Evolutionary conservation across 30 jellyfish, hydroid and myxozoan genomes (phyloP).

Genomic region (Catostylus mosaicus): DNA sequence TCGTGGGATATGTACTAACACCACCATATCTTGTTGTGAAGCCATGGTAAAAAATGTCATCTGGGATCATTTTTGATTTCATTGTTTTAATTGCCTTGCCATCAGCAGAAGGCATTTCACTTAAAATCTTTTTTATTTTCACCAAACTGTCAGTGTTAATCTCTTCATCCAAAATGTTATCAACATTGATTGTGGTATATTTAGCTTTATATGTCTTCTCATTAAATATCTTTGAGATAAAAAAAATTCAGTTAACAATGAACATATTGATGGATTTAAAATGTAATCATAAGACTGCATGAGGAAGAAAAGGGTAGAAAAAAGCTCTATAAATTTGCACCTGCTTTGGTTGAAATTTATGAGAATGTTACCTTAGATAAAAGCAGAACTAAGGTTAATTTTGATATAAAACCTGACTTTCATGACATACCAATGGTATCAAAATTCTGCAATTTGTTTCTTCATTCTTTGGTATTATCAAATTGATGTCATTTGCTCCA

Average conservation of each 20-base stretch:
- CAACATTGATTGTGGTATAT: neutral
- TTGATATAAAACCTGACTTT: no score
- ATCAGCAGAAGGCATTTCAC: slow-evolving; percentile 49
- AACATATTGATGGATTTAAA: neutral
- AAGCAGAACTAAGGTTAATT: no score
- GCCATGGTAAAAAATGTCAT: slow-evolving; percentile 51
- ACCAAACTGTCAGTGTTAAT: neutral
- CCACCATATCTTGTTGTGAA: slow-evolving; percentile 75
- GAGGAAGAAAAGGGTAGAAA: no score
- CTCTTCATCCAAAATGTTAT: neutral
- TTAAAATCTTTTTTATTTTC: neutral
- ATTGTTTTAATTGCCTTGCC: slow-evolving; percentile 42
- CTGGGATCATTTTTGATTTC: slow-evolving; percentile 26
- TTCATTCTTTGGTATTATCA: slow-evolving; percentile 18
- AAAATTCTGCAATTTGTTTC: neutral
- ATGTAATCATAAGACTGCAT: no score
- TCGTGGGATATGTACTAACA: slow-evolving; percentile 63
- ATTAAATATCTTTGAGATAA: slow-evolving; percentile 30
- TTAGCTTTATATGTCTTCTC: slow-evolving; percentile 10
- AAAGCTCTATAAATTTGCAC: no score
- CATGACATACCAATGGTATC: slow-evolving; percentile 7
- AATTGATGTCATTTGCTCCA: neutral
- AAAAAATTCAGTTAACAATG: neutral
- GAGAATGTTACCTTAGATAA: no score
- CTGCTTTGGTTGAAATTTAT: no score